Percentiles rank a stretch among this genome's conserved stretches.
phyloP scores from a whole-genome alignment of 2,888 invertebrate genomes.

The Agriopis marginaria region DNA sequence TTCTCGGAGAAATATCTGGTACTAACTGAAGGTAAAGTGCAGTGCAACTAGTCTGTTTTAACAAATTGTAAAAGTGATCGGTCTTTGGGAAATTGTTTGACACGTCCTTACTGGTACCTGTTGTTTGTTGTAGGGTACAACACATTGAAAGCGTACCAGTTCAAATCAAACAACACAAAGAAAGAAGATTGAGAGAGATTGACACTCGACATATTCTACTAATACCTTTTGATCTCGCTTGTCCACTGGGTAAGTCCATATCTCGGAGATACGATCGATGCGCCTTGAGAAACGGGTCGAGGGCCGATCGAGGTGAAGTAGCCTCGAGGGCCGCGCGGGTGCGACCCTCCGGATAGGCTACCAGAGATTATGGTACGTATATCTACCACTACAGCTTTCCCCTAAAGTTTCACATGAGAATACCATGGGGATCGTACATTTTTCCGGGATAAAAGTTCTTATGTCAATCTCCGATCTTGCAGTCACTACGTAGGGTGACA shows the following conservation, averaged over 20 bases:
- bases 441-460: not conserved
- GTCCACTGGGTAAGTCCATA: not conserved
- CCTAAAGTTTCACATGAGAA: not conserved
- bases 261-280: conserved; percentile 23
- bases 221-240: not conserved
- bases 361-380: not conserved
- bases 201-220: not conserved
- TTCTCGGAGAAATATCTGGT: no score
- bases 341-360: not conserved
- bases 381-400: no score
- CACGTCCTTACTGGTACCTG: no score
- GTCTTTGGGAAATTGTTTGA: no score
- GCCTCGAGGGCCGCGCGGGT: not conserved
- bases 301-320: conserved; percentile 28
- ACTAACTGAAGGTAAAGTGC: no score
- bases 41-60: no score
- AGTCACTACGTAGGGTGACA: no score
- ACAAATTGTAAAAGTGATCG: no score
- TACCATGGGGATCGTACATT: not conserved
- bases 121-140: no score
- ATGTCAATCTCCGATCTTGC: not conserved
- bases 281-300: conserved; percentile 26
- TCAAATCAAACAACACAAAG: not conserved
- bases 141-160: no score
- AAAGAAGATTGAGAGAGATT: not conserved